phyloP scores from a whole-genome alignment of 2,113 vertebrate genomes.

The Coptodon bakossiorum region DNA sequence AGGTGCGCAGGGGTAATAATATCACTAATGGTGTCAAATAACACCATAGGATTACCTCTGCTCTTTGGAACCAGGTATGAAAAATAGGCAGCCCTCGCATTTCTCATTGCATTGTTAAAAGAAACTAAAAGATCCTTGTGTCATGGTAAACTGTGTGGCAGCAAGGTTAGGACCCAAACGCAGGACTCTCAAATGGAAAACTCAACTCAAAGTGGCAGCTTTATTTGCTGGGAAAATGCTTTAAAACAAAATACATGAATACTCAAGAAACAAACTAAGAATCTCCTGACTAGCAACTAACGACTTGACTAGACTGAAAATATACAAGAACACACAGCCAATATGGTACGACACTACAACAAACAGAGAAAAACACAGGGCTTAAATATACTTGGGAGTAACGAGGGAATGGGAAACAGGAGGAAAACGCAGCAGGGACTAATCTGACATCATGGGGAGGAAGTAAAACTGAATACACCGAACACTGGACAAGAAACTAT shows the following conservation, averaged over 20 bases:
- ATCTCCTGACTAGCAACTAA: neutral
- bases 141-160: neutral
- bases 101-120: neutral
- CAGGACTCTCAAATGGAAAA: neutral
- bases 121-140: neutral
- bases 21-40: neutral
- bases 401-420: too few relatives aligned
- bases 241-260: neutral
- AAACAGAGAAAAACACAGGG: neutral
- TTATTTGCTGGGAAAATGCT: neutral
- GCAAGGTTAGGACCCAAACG: neutral
- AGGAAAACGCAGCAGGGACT: too few relatives aligned
- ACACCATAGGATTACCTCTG: neutral
- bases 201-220: neutral
- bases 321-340: neutral
- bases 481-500: neutral
- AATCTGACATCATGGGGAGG: too few relatives aligned
- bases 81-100: neutral
- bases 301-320: neutral
- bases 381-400: too few relatives aligned
- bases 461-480: neutral
- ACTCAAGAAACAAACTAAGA: neutral
- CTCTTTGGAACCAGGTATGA: neutral
- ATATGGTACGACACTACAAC: neutral
- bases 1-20: neutral